phyloP scores from a whole-genome alignment of 2,113 vertebrate species.

The Oreocharis arfaki region DNA sequence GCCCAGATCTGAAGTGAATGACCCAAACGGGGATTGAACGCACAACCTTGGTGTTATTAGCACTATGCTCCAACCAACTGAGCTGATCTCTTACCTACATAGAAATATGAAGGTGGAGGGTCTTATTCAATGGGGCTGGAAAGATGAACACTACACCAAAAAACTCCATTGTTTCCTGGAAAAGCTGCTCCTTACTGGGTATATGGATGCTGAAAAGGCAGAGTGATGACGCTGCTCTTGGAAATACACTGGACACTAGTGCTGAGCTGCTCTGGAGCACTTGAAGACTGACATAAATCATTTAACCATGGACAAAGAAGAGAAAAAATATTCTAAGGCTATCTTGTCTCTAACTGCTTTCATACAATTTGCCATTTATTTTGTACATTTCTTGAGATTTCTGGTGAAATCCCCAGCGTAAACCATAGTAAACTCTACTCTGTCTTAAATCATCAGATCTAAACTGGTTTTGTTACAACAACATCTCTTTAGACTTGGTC shows the following conservation, averaged over 20 bases:
- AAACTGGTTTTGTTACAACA: not conserved
- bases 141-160: not conserved
- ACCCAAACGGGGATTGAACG: not conserved
- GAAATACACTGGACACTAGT: not conserved
- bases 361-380: not conserved
- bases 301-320: not conserved
- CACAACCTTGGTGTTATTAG: not conserved
- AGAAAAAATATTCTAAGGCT: not conserved
- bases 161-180: not conserved
- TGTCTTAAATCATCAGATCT: not conserved
- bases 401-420: not conserved
- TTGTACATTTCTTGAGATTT: not conserved
- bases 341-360: not conserved
- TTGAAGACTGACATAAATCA: not conserved
- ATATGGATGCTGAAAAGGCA: not conserved
- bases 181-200: not conserved
- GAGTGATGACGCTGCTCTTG: not conserved
- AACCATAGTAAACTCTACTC: not conserved
- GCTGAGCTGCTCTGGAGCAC: not conserved
- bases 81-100: not conserved
- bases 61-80: fast-evolving
- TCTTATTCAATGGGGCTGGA: not conserved
- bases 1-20: not conserved
- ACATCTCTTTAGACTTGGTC: not conserved
- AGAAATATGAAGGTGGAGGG: not conserved